phyloP scores from a whole-genome alignment of 2,797 vertebrate species.

The Chiropotes sagulatus region DNA sequence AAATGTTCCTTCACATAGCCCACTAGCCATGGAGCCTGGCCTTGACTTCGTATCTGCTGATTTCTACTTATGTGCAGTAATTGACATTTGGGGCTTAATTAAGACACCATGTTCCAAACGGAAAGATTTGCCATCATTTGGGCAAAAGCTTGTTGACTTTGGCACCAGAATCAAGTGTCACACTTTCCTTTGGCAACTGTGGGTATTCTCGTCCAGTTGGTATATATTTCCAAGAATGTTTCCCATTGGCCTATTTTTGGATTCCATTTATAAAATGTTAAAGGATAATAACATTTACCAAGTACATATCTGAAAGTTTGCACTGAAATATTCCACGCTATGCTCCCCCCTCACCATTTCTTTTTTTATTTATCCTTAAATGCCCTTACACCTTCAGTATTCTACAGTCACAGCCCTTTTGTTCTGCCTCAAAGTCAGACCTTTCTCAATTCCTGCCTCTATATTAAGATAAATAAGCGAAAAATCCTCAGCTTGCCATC shows the following conservation, averaged over 20 bases:
- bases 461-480: not conserved
- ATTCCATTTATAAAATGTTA: constrained; percentile 62
- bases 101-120: constrained; percentile 52
- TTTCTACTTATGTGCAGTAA: constrained; percentile 40
- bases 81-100: constrained; percentile 36
- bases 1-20: constrained; percentile 2
- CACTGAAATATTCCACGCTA: constrained; percentile 9
- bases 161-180: constrained; percentile 62
- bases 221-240: constrained; percentile 70
- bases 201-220: constrained; percentile 36
- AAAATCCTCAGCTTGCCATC: not conserved
- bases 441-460: not conserved
- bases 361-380: constrained; percentile 53
- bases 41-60: not conserved
- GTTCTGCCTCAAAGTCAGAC: not conserved
- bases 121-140: constrained; percentile 60
- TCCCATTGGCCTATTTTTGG: constrained; percentile 55
- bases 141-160: constrained; percentile 62
- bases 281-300: constrained; percentile 60
- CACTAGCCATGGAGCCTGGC: not conserved
- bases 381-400: not conserved
- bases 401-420: not conserved
- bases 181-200: constrained; percentile 69
- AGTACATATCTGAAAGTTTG: constrained; percentile 46
- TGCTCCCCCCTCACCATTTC: not conserved